Percentiles rank a stretch among this genome's conserved stretches.
phyloP scores from a whole-genome alignment of 2,888 invertebrate genomes.

The Yponomeuta evonymella region DNA sequence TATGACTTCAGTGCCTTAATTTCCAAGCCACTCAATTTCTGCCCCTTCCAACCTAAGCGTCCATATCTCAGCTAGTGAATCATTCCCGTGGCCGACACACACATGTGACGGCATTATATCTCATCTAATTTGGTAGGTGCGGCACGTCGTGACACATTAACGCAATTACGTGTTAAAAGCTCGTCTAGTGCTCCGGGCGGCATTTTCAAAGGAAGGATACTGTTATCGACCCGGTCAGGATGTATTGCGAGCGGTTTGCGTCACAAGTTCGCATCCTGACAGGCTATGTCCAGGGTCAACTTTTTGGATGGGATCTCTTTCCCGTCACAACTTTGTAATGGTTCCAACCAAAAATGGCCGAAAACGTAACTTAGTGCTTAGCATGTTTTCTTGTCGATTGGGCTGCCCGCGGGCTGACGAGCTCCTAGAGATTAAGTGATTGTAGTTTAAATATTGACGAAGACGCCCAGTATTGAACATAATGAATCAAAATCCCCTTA shows the following conservation, averaged over 20 bases:
- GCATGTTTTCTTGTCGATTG: too few relatives aligned
- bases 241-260: conserved; percentile 24
- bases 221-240: conserved; percentile 25
- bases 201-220: conserved; percentile 47
- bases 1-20: background rate
- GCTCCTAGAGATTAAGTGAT: too few relatives aligned
- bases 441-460: background rate
- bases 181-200: conserved; percentile 51
- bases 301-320: background rate
- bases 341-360: too few relatives aligned
- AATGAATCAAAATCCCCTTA: too few relatives aligned
- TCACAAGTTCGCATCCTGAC: conserved; percentile 41
- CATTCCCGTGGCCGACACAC: background rate
- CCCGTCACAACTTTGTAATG: too few relatives aligned
- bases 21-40: background rate
- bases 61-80: background rate
- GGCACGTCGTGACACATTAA: conserved; percentile 60
- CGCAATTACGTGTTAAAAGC: conserved; percentile 70
- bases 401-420: too few relatives aligned
- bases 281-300: background rate
- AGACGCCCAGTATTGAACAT: too few relatives aligned
- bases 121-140: conserved; percentile 56
- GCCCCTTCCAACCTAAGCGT: background rate
- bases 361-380: too few relatives aligned
- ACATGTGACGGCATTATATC: conserved; percentile 1